A percentile compares a stretch with the other conserved stretches of the same genome.
Evolutionary conservation across 1,140 invertebrate genomes (phyloP).

Genomic region (Bombus huntii): DNA sequence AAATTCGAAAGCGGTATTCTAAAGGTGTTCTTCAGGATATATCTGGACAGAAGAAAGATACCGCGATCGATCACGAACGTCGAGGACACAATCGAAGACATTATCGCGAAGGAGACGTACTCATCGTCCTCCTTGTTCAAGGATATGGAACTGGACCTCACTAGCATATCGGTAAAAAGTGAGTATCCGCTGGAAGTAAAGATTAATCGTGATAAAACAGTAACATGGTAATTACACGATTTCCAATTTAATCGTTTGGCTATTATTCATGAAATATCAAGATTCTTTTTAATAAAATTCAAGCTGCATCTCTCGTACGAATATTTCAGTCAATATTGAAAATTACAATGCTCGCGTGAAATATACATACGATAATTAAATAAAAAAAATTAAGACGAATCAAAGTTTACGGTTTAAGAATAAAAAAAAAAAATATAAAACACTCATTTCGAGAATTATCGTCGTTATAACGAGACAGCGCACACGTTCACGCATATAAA

Average conservation of each 20-base stretch:
- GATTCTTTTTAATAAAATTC: not conserved
- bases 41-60: conserved; percentile 89
- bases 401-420: too few species aligned
- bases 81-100: conserved; percentile 87
- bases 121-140: conserved; percentile 86
- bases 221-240: too few species aligned
- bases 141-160: conserved; percentile 86
- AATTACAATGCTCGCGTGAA: not conserved
- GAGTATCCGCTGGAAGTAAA: conserved; percentile 63
- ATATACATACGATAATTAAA: too few species aligned
- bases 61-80: conserved; percentile 86
- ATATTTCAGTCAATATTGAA: not conserved
- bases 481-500: too few species aligned
- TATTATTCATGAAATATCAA: not conserved
- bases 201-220: not conserved
- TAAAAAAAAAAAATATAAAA: too few species aligned
- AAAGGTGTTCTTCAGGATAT: conserved; percentile 89
- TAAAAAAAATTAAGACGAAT: too few species aligned
- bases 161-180: conserved; percentile 86
- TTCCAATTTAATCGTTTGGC: not conserved
- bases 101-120: conserved; percentile 86
- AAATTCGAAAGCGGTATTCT: conserved; percentile 87
- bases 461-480: too few species aligned
- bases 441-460: too few species aligned
- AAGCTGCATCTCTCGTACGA: too few species aligned